These are phyloP conservation scores for Mohoua ochrocephala DNA, from an alignment of 2,113 vertebrate genomes.

Conservation along the genomic window DNA sequence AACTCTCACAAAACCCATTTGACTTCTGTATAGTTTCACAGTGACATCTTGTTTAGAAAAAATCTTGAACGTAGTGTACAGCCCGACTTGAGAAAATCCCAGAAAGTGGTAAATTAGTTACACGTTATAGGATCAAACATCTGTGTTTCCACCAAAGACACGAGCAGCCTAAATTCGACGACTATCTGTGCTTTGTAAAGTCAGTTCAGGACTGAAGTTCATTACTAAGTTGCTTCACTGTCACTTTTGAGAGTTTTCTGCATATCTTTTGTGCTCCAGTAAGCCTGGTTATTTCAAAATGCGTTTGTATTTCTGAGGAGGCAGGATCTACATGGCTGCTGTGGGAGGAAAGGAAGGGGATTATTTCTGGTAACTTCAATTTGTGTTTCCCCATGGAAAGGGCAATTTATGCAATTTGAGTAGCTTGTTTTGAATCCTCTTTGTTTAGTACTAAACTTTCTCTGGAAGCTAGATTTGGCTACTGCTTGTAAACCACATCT, in stretches of 20 bases:
- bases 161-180: not conserved
- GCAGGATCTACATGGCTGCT: not conserved
- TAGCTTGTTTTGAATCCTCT: not conserved
- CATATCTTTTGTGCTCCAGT: not conserved
- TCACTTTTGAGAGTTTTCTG: not conserved
- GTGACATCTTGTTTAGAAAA: not conserved
- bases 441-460: not conserved
- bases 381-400: slow-evolving; percentile 23
- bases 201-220: not conserved
- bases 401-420: slow-evolving; percentile 6
- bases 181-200: not conserved
- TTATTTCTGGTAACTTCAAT: slow-evolving; percentile 43
- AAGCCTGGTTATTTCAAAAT: not conserved
- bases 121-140: not conserved
- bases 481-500: not conserved
- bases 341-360: not conserved
- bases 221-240: not conserved
- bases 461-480: not conserved
- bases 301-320: not conserved
- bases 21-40: not conserved
- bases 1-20: not conserved
- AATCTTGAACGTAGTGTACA: not conserved
- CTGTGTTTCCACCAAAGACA: not conserved
- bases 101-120: not conserved
- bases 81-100: not conserved